Percentiles rank a stretch among this genome's conserved stretches.
These are phyloP conservation scores for Ornithoptera alexandrae DNA, from an alignment of 2,888 invertebrate genomes.

Conservation along the genomic window DNA sequence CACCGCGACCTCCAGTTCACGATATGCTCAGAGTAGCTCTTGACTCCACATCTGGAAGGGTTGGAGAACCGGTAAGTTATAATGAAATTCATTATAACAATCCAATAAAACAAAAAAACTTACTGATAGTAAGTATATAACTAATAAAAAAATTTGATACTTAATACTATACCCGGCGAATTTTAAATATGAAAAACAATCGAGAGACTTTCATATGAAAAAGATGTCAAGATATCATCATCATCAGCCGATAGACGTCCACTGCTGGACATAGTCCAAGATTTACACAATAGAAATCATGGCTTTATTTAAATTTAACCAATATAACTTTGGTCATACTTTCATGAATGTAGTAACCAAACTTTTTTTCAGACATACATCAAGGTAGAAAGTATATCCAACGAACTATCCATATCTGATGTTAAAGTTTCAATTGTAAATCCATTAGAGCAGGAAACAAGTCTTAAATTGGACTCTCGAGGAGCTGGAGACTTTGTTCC, in stretches of 20 bases:
- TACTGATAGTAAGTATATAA: neutral
- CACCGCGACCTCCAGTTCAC: conserved; percentile 89
- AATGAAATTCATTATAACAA: neutral
- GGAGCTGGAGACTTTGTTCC: conserved; percentile 93
- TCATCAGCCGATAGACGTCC: no score
- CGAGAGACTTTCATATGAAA: no score
- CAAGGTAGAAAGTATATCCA: conserved; percentile 85
- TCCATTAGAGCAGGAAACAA: conserved; percentile 85
- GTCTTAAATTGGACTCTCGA: conserved; percentile 82
- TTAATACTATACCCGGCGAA: no score
- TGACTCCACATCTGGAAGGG: conserved; percentile 91
- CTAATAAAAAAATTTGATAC: neutral
- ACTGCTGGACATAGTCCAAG: no score
- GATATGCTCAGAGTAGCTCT: conserved; percentile 89
- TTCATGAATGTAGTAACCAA: no score
- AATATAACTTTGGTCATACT: no score
- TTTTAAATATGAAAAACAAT: no score
- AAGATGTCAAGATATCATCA: no score
- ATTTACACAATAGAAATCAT: no score
- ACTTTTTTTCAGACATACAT: conserved; percentile 84
- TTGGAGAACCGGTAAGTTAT: conserved; percentile 88
- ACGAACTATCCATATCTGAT: conserved; percentile 85
- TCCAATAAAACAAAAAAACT: neutral
- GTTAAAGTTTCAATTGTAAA: conserved; percentile 88
- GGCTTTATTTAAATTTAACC: no score